A percentile compares a stretch with the other conserved stretches of the same genome.
phyloP scores from a whole-genome alignment of 64 coral and sea anemone species.

The Stichodactyla mertensii region DNA sequence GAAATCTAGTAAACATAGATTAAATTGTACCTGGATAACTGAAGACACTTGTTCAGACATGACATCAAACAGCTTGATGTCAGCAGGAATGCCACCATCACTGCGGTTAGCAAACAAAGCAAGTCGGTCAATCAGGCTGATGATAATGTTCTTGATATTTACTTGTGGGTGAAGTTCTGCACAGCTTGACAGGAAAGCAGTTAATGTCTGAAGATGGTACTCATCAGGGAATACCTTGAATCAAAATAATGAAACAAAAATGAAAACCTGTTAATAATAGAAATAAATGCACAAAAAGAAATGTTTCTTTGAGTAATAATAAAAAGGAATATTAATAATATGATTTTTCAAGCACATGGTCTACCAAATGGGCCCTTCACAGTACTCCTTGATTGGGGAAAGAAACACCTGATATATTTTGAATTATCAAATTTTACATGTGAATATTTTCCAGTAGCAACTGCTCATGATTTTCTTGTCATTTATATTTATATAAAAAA shows the following conservation, averaged over 20 bases:
- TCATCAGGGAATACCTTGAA: conserved; percentile 95
- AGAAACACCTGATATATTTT: no score
- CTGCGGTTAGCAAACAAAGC: conserved; percentile 94
- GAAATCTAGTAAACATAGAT: background rate
- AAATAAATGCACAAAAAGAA: background rate
- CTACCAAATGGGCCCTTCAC: no score
- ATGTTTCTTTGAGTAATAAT: no score
- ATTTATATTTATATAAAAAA: no score
- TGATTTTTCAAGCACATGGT: no score
- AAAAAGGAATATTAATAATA: no score
- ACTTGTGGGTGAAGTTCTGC: conserved; percentile 89
- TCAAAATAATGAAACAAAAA: background rate
- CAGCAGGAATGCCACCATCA: conserved; percentile 93
- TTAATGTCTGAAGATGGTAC: conserved; percentile 91
- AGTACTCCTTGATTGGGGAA: no score
- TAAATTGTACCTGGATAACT: conserved; percentile 79
- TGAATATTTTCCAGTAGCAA: no score
- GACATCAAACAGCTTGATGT: conserved; percentile 87
- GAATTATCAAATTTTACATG: no score
- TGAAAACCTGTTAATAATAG: background rate
- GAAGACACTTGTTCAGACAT: conserved; percentile 96
- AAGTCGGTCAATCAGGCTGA: conserved; percentile 80
- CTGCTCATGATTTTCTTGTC: no score
- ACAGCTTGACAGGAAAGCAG: conserved; percentile 79
- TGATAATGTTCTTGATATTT: conserved; percentile 98